phyloP scores from a whole-genome alignment of 2,113 vertebrate species.

The Nipponia nippon region DNA sequence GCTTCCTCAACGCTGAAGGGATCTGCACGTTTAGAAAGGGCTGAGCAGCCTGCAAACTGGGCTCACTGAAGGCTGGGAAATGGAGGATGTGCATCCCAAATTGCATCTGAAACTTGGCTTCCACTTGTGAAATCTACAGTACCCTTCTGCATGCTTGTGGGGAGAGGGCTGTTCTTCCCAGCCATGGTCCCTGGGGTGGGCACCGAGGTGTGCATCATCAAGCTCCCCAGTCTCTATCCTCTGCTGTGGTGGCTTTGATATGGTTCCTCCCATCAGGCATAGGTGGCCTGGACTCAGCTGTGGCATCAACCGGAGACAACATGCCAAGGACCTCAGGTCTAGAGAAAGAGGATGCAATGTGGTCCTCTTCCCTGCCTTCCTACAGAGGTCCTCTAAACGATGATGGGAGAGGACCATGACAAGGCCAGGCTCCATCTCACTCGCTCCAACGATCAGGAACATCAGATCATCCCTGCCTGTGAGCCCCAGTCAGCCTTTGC shows the following conservation, averaged over 20 bases:
- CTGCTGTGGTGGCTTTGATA: background rate
- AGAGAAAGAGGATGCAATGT: background rate
- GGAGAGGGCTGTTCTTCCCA: background rate
- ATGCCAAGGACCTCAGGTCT: background rate
- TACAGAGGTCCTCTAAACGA: background rate
- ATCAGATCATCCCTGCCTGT: background rate
- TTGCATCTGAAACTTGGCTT: background rate
- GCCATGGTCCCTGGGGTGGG: background rate
- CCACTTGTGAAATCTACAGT: background rate
- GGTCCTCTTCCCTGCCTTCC: background rate
- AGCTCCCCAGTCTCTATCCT: background rate
- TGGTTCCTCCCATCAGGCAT: background rate
- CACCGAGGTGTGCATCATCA: too few species aligned
- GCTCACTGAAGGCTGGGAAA: background rate
- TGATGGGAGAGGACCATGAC: background rate
- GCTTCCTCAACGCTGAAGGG: background rate
- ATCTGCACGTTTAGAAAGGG: background rate
- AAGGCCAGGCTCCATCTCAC: background rate
- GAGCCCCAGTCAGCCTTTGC: background rate
- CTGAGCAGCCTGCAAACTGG: background rate
- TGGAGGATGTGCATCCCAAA: accelerated
- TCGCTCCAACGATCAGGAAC: accelerated
- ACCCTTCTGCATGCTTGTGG: background rate
- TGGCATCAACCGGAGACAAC: background rate
- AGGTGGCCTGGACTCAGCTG: background rate